Base-by-base conservation (phyloP, 2,888 invertebrate species). In the Dendrolimus pini region DNA sequence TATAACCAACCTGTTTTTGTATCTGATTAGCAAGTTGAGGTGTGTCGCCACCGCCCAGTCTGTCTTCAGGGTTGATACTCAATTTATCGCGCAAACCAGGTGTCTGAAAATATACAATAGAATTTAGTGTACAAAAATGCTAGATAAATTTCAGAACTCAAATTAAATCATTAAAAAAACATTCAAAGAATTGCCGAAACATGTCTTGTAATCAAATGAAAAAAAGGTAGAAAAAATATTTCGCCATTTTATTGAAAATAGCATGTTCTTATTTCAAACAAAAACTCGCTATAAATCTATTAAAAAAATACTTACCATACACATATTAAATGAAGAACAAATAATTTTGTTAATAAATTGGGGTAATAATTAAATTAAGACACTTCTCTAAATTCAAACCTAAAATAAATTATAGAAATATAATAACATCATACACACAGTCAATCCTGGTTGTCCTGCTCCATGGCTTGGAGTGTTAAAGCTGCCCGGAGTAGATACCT, bases 51-150 rank as follows among this genome's bases (percentile, higher is more conserved):
- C 93, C 92, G 54, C 93, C 94, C 60, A 96, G 70, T 58, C 92
- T 94, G 59, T 97, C 97, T 74, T 98, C 98, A 0, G 96, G 94
- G 82, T 99, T 99, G 66, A 99, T 99, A 77, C 95, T 98, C 56
- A 99, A 91, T 74, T 98, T 98, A 79, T 99, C 99, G 54, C 99
- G 93, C 3, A 97, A 94, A 0, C 96, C 96, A 0, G 95, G 94
- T 0, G 94, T 94, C 82, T 89, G 82, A 41, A 66, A 47, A 47
- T 10, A 3, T 18, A 18, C 18, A 18, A 18, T 18, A 2, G 18
- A 18, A 18, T 18, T 18, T 18, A 18, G 1, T 18, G 18, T 18
- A 18, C 18, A 18, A 18, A 18, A 18, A 18, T 18, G 2, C 18
- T 18, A 18, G 1, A 18, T 18, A 18, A 18, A 18, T 2, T 18